Evolutionary conservation across 2,888 invertebrate species (phyloP).

Genomic region (Standfussiana lucernea): DNA sequence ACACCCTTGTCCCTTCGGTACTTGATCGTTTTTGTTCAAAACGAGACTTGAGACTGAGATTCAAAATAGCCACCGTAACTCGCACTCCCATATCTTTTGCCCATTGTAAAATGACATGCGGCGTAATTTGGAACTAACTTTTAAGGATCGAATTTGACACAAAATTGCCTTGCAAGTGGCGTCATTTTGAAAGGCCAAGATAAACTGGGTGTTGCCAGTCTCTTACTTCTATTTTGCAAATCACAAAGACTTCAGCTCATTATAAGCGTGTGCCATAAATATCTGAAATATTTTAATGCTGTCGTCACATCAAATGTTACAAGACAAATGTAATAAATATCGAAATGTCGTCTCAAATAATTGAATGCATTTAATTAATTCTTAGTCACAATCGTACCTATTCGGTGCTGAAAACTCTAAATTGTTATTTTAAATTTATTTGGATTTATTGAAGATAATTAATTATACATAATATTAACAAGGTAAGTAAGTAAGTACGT

Average conservation of each 20-base stretch:
- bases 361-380: constrained; percentile 54
- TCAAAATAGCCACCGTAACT: constrained; percentile 51
- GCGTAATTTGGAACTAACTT: constrained; percentile 2
- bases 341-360: constrained; percentile 56
- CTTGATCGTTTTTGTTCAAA: constrained; percentile 40
- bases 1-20: constrained; percentile 16
- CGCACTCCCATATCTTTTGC: background rate
- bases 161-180: background rate
- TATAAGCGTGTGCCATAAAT: constrained; percentile 58
- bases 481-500: no score
- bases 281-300: constrained; percentile 58
- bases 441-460: background rate
- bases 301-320: constrained; percentile 57
- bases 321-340: constrained; percentile 62
- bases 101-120: constrained; percentile 22
- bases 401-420: constrained; percentile 28
- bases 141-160: constrained; percentile 25
- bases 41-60: constrained; percentile 18
- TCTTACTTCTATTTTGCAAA: constrained; percentile 48
- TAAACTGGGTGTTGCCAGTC: background rate
- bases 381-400: constrained; percentile 55
- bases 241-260: constrained; percentile 55
- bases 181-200: background rate
- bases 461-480: no score
- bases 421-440: background rate